These are phyloP conservation scores for Carcharodon carcharias DNA, from an alignment of 2,797 vertebrate genomes.

Conservation along the genomic window DNA sequence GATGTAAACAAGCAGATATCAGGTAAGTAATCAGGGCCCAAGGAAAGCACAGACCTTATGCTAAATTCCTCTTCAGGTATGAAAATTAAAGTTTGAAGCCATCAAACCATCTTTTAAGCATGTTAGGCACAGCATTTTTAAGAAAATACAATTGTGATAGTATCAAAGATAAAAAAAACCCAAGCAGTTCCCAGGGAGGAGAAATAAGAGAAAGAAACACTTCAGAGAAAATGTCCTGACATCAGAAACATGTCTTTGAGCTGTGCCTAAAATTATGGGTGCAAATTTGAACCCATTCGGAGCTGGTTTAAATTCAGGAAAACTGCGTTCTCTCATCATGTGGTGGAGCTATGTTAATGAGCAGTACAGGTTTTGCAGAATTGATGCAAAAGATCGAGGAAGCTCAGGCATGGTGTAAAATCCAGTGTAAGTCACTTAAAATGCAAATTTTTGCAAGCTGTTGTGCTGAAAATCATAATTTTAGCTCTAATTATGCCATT, in stretches of 20 bases:
- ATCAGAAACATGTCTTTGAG: background rate
- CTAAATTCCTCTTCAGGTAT: background rate
- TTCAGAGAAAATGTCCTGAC: background rate
- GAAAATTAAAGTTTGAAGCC: background rate
- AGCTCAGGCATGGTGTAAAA: background rate
- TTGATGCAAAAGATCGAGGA: background rate
- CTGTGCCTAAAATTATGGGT: background rate
- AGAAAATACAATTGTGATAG: background rate
- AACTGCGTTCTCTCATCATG: background rate
- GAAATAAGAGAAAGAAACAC: background rate
- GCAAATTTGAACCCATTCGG: background rate
- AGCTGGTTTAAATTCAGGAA: background rate
- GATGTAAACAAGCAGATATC: too few relatives aligned
- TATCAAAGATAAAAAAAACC: background rate
- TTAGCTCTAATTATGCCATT: background rate
- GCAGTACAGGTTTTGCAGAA: background rate
- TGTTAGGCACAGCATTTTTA: background rate
- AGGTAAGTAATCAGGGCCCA: background rate
- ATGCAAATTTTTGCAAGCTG: background rate
- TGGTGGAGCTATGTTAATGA: background rate
- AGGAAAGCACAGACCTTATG: background rate
- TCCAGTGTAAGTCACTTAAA: background rate
- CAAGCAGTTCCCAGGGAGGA: background rate
- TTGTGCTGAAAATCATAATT: background rate
- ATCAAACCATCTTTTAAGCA: background rate